Evolutionary conservation across 2,113 vertebrate species (phyloP).

Genomic region (Rostratula benghalensis): DNA sequence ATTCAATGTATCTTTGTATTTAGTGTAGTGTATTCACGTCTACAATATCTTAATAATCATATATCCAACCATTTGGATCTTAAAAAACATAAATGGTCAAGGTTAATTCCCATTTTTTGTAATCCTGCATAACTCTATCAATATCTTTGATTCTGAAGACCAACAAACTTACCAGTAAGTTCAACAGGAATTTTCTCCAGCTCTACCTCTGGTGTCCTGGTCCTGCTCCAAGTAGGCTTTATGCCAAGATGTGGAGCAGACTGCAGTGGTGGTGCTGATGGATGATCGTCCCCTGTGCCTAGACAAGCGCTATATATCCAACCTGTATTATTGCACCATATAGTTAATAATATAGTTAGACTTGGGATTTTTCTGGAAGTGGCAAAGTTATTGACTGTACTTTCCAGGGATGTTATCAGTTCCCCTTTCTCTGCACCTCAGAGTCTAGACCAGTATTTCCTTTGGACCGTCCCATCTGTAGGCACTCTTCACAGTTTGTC

Average conservation of each 20-base stretch:
- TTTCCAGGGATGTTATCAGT: constrained; percentile 8
- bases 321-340: background rate
- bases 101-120: background rate
- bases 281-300: background rate
- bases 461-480: background rate
- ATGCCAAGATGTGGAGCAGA: background rate
- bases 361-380: constrained; percentile 4
- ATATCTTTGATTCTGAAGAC: background rate
- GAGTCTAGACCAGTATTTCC: background rate
- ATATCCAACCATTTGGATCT: background rate
- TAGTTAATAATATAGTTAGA: constrained; percentile 18
- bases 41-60: background rate
- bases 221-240: background rate
- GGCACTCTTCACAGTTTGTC: background rate
- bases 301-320: constrained; percentile 43
- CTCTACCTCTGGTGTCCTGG: background rate
- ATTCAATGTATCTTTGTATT: background rate
- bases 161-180: background rate
- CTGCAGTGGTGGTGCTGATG: constrained; percentile 12
- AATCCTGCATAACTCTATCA: background rate
- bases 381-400: constrained; percentile 1
- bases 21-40: background rate
- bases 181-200: background rate
- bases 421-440: background rate
- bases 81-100: accelerated